Evolutionary conservation across 2,797 vertebrate species (phyloP), one percentile per base, ranked within the genome.

Genomic region (Enteromius unitaeniatus): DNA sequence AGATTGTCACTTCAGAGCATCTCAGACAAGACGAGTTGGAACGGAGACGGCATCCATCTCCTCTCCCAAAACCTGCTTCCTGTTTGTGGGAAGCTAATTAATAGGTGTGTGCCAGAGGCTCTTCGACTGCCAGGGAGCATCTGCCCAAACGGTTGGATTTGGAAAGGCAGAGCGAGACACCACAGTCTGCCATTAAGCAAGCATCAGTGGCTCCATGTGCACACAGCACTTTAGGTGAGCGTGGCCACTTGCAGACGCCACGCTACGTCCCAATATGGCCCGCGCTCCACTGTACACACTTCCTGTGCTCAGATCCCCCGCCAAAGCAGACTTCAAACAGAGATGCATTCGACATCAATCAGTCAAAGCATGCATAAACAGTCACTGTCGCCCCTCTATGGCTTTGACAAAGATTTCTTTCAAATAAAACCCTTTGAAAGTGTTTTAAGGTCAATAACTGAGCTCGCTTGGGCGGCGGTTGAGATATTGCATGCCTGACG

Each of bases 111-210:
- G 83, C 84, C 82, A 74, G 78, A 55, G 69, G 60, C 82, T 64
- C 85, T 81, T 87, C 47, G 79, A 73, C 87, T 89, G 91, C 91
- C 89, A 86, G 86, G 8, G 90, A 93, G 91, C 93, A 94, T 90
- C 92, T 94, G 93, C 86, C 78, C 77, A 28, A 89, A 81, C 90
- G 84, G 89, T 81, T 67, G 92, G 93, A 88, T 85, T 85, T 85
- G 83, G 91, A 88, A 85, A 78, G 79, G 17, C 68, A 83, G 76
- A 74, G 60, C 15, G 78, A 53, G 65, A 76, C 69, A 77, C 86
- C 74, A 83, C 91, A 87, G 89, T 88, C 85, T 89, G 88, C 88
- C 89, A 92, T 93, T 93, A 90, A 82, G 91, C 93, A 92, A 83
- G 91, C 93, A 85, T 89, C 83, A 86, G 84, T 88, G 87, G 85